Percentiles rank a stretch among this genome's conserved stretches.
These are phyloP conservation scores for Magallana angulata DNA, from an alignment of 1,140 invertebrate species.

Conservation along the genomic window DNA sequence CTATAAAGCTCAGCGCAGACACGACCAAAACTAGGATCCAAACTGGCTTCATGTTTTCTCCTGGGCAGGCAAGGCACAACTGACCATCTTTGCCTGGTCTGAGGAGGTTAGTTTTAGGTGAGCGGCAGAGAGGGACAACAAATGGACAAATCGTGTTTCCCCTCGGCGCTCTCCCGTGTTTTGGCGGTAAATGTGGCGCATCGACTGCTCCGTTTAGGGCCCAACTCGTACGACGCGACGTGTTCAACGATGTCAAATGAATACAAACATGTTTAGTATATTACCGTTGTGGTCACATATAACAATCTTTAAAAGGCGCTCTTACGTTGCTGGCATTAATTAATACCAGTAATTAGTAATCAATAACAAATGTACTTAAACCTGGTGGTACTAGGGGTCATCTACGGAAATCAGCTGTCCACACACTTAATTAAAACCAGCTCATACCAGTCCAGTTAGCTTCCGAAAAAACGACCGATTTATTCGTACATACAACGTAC, in stretches of 20 bases:
- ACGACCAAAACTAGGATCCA: not conserved
- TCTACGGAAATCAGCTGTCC: not conserved
- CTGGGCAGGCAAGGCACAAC: conserved; percentile 3
- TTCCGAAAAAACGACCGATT: not conserved
- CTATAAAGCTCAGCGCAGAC: not conserved
- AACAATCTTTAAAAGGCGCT: not conserved
- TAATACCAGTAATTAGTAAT: not conserved
- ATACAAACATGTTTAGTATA: not conserved
- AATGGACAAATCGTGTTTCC: conserved; percentile 21
- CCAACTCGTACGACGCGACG: not conserved
- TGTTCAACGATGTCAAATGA: not conserved
- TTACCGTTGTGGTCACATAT: conserved; percentile 2
- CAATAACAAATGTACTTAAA: conserved; percentile 1
- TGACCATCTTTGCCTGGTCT: not conserved
- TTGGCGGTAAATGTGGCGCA: not conserved
- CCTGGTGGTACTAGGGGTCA: not conserved
- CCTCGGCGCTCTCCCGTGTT: not conserved
- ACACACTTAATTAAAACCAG: too few relatives aligned
- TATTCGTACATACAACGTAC: conserved; percentile 11
- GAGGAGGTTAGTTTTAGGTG: not conserved
- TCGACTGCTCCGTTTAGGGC: not conserved
- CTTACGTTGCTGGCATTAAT: not conserved
- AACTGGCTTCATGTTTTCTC: not conserved
- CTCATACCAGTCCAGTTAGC: too few relatives aligned
- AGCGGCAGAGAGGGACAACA: conserved; percentile 5